These are phyloP conservation scores for Catocala nupta DNA, from an alignment of 2,888 invertebrate species.

Conservation along the genomic window DNA sequence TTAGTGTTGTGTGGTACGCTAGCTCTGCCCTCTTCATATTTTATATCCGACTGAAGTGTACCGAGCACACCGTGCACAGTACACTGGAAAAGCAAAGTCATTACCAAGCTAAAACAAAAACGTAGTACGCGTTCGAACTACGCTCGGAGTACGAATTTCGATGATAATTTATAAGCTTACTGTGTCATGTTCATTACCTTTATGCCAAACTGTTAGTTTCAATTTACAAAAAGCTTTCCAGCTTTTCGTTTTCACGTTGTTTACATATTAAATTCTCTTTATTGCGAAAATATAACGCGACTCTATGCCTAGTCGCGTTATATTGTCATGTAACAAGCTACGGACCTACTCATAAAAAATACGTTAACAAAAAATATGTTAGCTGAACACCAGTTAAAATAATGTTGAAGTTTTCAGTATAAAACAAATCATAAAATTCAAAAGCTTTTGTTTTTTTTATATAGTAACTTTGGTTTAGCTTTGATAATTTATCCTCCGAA, in stretches of 20 bases:
- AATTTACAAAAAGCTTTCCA: slow-evolving; percentile 22
- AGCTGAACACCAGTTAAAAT: slow-evolving; percentile 3
- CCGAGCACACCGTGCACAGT: not conserved
- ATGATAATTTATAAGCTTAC: not conserved
- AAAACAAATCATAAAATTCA: not conserved
- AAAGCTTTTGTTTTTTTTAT: too few species aligned
- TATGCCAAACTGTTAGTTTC: not conserved
- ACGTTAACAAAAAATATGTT: slow-evolving; percentile 5
- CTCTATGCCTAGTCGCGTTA: slow-evolving; percentile 6
- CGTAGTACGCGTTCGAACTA: not conserved
- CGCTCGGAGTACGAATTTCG: not conserved
- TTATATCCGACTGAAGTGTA: slow-evolving; percentile 29
- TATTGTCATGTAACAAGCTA: slow-evolving; percentile 32
- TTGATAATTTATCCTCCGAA: too few species aligned
- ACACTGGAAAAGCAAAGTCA: slow-evolving; percentile 11
- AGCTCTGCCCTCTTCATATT: slow-evolving; percentile 28
- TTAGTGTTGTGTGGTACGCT: slow-evolving; percentile 44
- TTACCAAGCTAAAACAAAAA: slow-evolving; percentile 3
- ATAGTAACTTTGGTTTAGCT: too few species aligned
- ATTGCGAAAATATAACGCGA: slow-evolving; percentile 28
- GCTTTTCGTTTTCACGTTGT: slow-evolving; percentile 26
- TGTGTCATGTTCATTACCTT: slow-evolving; percentile 6
- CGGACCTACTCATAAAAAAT: slow-evolving; percentile 41
- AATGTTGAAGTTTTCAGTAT: not conserved
- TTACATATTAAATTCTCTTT: slow-evolving; percentile 13